Conservation (phyloP, 2,113 vertebrate genomes). For the Hippocampus guttulatus region DNA sequence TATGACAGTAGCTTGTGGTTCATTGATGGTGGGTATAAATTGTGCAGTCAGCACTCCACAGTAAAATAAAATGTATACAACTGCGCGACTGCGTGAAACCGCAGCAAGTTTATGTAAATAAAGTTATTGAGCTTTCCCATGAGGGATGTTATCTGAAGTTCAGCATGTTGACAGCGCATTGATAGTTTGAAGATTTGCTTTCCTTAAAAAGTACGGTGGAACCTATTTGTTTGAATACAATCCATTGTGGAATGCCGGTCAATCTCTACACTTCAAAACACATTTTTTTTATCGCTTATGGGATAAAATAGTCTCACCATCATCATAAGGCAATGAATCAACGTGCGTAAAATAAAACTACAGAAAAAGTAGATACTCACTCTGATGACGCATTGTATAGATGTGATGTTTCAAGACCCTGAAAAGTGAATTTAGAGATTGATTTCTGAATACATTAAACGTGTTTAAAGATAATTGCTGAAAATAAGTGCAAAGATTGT, state of each 20-base stretch:
- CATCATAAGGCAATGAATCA: too few relatives aligned
- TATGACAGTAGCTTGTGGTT: background rate
- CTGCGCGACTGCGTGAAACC: background rate
- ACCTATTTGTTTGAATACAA: background rate
- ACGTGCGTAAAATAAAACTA: background rate
- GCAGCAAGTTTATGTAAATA: constrained; percentile 3
- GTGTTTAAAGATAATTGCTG: too few relatives aligned
- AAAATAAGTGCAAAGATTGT: too few relatives aligned
- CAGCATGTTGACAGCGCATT: constrained; percentile 6
- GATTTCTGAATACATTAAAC: too few relatives aligned
- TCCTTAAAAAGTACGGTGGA: background rate
- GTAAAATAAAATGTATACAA: constrained; percentile 1
- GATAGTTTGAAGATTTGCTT: background rate
- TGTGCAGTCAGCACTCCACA: background rate
- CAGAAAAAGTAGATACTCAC: background rate
- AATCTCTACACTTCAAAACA: background rate
- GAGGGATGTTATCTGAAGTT: constrained; percentile 5
- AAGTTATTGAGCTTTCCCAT: background rate
- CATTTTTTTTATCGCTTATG: background rate
- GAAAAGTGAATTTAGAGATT: too few relatives aligned
- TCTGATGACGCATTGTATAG: background rate
- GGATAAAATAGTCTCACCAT: background rate
- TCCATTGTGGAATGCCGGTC: background rate
- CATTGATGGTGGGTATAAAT: constrained; percentile 4
- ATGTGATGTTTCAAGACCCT: too few relatives aligned